Conservation (phyloP, 2,888 invertebrate genomes). For the Athalia cordata region DNA sequence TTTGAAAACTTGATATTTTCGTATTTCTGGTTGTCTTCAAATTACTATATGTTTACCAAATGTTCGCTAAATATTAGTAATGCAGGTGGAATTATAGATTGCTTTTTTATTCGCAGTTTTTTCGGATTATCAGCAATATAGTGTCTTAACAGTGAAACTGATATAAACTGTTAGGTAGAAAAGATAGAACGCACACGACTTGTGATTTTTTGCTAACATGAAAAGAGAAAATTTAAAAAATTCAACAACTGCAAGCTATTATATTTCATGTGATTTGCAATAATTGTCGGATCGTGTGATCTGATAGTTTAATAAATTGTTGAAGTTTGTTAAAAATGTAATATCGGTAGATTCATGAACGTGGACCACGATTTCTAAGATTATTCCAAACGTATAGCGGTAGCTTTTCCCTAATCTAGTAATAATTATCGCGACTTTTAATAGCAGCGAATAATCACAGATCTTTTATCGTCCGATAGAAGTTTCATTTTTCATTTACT, state of each 20-base stretch:
- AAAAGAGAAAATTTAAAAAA: not conserved
- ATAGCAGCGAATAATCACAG: too few relatives aligned
- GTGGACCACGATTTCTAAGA: constrained; percentile 9
- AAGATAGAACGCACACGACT: not conserved
- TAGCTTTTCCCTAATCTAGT: too few relatives aligned
- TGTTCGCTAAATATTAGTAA: constrained; percentile 9
- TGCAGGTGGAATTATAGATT: constrained; percentile 1
- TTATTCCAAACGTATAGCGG: too few relatives aligned
- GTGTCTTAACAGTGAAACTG: not conserved
- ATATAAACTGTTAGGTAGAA: not conserved
- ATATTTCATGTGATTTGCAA: too few relatives aligned
- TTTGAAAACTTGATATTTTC: not conserved
- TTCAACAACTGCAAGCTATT: too few relatives aligned
- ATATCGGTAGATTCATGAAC: not conserved
- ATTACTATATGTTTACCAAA: too few relatives aligned
- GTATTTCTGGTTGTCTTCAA: not conserved
- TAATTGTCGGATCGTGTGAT: too few relatives aligned
- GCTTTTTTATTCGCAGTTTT: not conserved
- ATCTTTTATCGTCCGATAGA: too few relatives aligned
- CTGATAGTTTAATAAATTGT: too few relatives aligned
- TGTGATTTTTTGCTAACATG: not conserved
- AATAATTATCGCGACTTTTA: too few relatives aligned
- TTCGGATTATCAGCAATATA: constrained; percentile 1
- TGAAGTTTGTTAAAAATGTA: not conserved
- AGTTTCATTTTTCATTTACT: too few relatives aligned